Evolutionary conservation across 2,113 vertebrate genomes (phyloP).

Genomic region (Tragelaphus buxtoni): DNA sequence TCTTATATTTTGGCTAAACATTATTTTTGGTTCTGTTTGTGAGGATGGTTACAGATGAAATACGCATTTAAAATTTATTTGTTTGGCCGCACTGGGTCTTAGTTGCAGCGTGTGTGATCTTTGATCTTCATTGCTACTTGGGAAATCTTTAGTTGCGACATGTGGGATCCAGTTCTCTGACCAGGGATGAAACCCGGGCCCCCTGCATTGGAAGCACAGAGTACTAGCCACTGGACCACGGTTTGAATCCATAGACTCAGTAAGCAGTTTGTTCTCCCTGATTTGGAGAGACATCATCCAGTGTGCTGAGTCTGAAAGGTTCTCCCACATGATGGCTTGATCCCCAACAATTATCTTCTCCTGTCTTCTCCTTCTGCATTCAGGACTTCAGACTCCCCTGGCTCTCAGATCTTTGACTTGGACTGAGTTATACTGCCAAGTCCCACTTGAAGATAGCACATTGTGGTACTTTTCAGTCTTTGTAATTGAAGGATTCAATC

Average conservation of each 20-base stretch:
- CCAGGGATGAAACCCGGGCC: neutral
- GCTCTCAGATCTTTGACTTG: neutral
- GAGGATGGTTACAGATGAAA: neutral
- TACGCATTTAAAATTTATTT: neutral
- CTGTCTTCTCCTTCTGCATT: neutral
- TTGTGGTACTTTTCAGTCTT: neutral
- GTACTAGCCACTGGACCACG: neutral
- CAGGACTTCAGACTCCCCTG: neutral
- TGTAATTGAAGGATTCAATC: neutral
- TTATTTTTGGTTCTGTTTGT: neutral
- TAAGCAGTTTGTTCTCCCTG: neutral
- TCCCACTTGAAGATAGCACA: neutral
- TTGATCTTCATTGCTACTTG: neutral
- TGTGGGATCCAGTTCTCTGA: neutral
- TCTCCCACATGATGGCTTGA: neutral
- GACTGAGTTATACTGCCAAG: neutral
- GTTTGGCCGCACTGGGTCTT: neutral
- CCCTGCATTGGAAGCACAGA: neutral
- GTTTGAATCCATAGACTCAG: neutral
- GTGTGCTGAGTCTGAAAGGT: neutral
- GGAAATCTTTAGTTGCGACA: accelerated
- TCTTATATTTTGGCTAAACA: neutral
- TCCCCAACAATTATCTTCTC: neutral
- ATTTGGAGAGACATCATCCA: neutral
- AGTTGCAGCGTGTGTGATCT: neutral